phyloP scores from a whole-genome alignment of 2,113 vertebrate genomes.

The Triplophysa dalaica region DNA sequence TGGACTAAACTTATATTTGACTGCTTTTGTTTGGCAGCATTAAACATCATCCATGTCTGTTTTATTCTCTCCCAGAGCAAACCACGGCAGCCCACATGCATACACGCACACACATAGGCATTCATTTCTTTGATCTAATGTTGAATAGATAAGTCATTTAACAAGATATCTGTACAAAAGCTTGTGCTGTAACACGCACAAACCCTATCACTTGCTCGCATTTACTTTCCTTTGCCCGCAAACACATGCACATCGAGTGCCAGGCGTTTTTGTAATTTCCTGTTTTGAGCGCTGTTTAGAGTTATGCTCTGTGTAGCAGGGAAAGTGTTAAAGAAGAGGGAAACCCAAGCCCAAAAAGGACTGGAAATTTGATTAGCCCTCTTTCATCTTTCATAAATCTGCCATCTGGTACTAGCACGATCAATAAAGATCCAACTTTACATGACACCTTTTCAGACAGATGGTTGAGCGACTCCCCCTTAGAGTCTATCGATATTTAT shows the following conservation, averaged over 20 bases:
- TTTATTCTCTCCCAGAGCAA: slow-evolving; percentile 47
- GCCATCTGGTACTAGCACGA: slow-evolving; percentile 72
- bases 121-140: background rate
- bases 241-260: slow-evolving; percentile 54
- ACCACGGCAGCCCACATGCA: slow-evolving; percentile 6
- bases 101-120: background rate
- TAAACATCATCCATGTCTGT: slow-evolving; percentile 54
- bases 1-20: slow-evolving; percentile 67
- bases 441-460: slow-evolving; percentile 70
- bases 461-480: slow-evolving; percentile 34
- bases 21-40: slow-evolving; percentile 60
- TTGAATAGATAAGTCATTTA: background rate
- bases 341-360: slow-evolving; percentile 71
- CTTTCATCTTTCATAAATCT: slow-evolving; percentile 79
- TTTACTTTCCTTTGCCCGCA: slow-evolving; percentile 30
- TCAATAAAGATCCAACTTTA: slow-evolving; percentile 74
- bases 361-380: slow-evolving; percentile 77
- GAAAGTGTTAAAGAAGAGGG: slow-evolving; percentile 73
- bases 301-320: slow-evolving; percentile 65
- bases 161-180: background rate
- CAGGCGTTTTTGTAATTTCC: slow-evolving; percentile 70
- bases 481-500: slow-evolving; percentile 34
- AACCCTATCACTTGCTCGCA: slow-evolving; percentile 32
- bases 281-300: slow-evolving; percentile 73
- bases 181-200: slow-evolving; percentile 4